phyloP scores from a whole-genome alignment of 2,888 invertebrate species.

The Amblyjoppa proteus region DNA sequence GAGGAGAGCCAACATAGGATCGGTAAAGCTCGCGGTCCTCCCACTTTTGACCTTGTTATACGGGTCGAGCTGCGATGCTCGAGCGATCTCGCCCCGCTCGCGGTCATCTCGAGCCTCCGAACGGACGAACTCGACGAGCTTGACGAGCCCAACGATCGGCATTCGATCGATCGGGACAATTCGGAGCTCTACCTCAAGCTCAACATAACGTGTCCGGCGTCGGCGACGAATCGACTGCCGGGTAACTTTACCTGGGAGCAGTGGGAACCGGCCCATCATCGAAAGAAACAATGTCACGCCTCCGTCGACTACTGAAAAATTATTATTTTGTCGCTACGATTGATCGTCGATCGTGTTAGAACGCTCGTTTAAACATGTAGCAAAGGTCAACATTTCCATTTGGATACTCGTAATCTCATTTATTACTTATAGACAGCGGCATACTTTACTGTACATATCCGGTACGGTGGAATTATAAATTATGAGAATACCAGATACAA shows the following conservation, averaged over 20 bases:
- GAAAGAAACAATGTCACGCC: constrained; percentile 40
- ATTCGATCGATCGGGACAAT: constrained; percentile 35
- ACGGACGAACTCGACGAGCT: constrained; percentile 77
- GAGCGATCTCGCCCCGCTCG: constrained; percentile 80
- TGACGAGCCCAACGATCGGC: constrained; percentile 66
- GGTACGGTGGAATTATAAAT: not conserved
- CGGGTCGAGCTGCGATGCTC: constrained; percentile 80
- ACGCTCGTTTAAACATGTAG: not conserved
- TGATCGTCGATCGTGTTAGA: too few species aligned
- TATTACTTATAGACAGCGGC: not conserved
- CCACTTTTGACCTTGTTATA: constrained; percentile 77
- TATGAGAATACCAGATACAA: constrained; percentile 49
- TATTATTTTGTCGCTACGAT: constrained; percentile 19
- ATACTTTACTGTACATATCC: not conserved
- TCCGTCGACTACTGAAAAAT: not conserved
- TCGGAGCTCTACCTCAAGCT: constrained; percentile 79
- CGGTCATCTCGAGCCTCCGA: constrained; percentile 74
- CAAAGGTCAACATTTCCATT: constrained; percentile 1
- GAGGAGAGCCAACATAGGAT: constrained; percentile 30
- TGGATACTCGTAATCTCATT: not conserved
- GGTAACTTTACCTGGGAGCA: constrained; percentile 80
- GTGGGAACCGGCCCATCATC: constrained; percentile 64
- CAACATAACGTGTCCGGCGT: constrained; percentile 78
- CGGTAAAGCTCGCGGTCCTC: constrained; percentile 38
- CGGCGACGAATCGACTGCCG: constrained; percentile 78